phyloP scores from a whole-genome alignment of 2,797 vertebrate species.

The Masticophis lateralis region DNA sequence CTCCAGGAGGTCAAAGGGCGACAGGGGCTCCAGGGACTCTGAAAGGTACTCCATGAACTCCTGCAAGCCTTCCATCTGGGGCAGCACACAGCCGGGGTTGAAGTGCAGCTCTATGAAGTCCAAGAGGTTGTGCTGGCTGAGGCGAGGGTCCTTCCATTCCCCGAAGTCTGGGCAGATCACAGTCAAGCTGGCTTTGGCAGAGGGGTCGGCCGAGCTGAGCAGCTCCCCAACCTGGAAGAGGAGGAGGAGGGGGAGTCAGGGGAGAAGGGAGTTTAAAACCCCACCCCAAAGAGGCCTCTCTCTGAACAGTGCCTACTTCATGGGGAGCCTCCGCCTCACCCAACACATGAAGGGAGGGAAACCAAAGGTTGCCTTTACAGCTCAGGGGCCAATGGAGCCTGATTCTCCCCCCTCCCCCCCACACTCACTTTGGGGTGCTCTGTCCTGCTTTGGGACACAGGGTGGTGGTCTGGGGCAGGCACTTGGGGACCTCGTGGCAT shows the following conservation, averaged over 20 bases:
- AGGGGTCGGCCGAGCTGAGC: conserved; percentile 68
- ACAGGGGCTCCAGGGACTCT: conserved; percentile 83
- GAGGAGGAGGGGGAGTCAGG: background rate
- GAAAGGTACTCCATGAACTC: conserved; percentile 91
- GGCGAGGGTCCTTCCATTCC: conserved; percentile 78
- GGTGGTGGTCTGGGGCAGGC: background rate
- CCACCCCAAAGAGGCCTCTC: background rate
- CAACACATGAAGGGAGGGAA: background rate
- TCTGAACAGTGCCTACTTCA: background rate
- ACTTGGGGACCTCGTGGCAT: background rate
- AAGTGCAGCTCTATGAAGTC: conserved; percentile 74
- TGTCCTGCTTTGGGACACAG: background rate
- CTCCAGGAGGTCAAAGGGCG: conserved; percentile 88
- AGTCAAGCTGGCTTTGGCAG: conserved; percentile 75
- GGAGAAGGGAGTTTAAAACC: background rate
- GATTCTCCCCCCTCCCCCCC: background rate
- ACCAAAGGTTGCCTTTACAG: background rate
- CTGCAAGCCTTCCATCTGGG: conserved; percentile 86
- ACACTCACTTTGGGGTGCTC: background rate
- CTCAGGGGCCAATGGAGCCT: background rate
- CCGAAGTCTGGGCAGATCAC: conserved; percentile 84
- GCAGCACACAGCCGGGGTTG: conserved; percentile 76
- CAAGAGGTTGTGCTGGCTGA: conserved; percentile 72
- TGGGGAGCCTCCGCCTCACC: background rate
- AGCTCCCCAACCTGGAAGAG: conserved; percentile 77